phyloP scores from a whole-genome alignment of 2,888 invertebrate genomes.

The Alviniconcha strummeri region DNA sequence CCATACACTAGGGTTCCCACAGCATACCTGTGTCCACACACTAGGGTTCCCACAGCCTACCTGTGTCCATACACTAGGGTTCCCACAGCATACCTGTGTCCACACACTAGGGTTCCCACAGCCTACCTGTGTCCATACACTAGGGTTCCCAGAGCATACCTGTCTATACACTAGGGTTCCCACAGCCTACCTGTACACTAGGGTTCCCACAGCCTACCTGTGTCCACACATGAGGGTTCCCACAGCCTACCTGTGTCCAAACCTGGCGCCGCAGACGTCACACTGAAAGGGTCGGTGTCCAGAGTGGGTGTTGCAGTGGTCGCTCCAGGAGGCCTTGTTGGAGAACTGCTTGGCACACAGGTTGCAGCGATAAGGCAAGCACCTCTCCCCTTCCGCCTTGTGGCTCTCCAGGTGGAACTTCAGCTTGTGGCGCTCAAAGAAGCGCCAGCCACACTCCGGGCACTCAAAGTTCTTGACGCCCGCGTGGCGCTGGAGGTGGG shows the following conservation, averaged over 20 bases:
- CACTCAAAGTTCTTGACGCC: constrained; percentile 44
- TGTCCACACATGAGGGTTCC: no score
- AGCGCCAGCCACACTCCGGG: constrained; percentile 44
- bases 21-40: no score
- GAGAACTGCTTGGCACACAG: constrained; percentile 46
- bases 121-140: no score
- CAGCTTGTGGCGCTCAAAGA: constrained; percentile 45
- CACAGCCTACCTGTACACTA: no score
- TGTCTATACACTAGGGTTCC: no score
- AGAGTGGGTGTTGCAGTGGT: constrained; percentile 54
- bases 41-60: no score
- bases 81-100: no score
- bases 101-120: no score
- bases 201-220: no score
- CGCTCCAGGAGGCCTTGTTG: constrained; percentile 41
- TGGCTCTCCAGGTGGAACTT: constrained; percentile 47
- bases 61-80: no score
- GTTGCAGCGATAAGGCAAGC: constrained; percentile 42
- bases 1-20: no score
- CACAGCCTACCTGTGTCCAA: constrained; percentile 36
- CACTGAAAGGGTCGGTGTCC: constrained; percentile 51
- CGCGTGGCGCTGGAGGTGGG: constrained; percentile 44
- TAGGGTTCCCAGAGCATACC: no score
- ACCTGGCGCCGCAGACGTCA: constrained; percentile 41
- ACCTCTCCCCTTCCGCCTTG: constrained; percentile 37